Evolutionary conservation across 2,888 invertebrate genomes (phyloP), one percentile per base, ranked within the genome.

Genomic region (Lasioglossum vierecki): DNA sequence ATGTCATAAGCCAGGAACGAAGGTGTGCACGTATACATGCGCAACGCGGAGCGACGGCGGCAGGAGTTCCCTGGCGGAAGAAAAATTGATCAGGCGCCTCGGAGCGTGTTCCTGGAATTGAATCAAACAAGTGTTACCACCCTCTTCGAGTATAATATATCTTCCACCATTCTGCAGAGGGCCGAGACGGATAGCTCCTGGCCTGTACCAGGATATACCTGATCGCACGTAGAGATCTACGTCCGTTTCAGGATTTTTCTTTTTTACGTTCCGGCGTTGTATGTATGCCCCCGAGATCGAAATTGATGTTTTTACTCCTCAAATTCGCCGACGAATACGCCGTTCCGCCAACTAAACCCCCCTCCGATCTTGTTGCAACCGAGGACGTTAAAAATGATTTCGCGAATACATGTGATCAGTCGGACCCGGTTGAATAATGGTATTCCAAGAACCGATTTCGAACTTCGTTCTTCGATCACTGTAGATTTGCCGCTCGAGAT

Each of bases 111-210:
- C 93, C 89, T 86, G 88, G 93, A 93, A 93, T 93, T 93, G 93
- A 93, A 93, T 93, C 93, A 93, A 93, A 93, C 93, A 93, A 93
- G 93, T 93, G 93, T 93, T 93, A 92, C 93, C 92, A 93, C 91
- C 92, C 92, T 90, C 90, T 88, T 84, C 82, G 89, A 86, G 89
- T 88, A 91, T 93, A 92, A 93, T 93, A 93, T 92, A 93, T 93
- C 93, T 92, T 91, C 89, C 83, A 86, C 90, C 88, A 89, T 92
- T 90, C 89, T 87, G 82, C 88, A 82, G 88, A 82, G 91, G 85
- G 90, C 90, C 86, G 90, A 92, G 92, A 92, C 91, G 89, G 92
- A 92, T 92, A 90, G 91, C 89, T 91, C 87, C 88, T 84, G 88
- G 85, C 88, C 87, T 82, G 88, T 86, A 86, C 84, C 85, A 79